Conservation (phyloP, 2,113 vertebrate species). For the Accipiter virgatus region DNA sequence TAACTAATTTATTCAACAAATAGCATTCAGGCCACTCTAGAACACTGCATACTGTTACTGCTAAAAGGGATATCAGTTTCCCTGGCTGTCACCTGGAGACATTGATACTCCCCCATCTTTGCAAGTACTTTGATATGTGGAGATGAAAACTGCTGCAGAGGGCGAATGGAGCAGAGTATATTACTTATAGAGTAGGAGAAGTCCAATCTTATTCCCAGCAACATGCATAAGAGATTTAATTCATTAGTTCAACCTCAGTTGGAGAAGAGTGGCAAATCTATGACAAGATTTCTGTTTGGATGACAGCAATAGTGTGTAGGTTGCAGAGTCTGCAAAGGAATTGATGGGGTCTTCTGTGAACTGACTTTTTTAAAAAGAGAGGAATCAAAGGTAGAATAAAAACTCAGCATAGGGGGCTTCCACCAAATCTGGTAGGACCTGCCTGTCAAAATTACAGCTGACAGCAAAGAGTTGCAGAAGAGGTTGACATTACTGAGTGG, state of each 20-base stretch:
- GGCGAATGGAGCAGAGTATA: not conserved
- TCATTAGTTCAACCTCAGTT: not conserved
- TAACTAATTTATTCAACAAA: slow-evolving; percentile 70
- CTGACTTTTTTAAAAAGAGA: not conserved
- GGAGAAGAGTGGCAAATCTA: not conserved
- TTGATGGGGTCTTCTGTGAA: not conserved
- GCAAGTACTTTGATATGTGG: slow-evolving; percentile 14
- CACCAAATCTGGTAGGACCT: not conserved
- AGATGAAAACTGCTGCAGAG: not conserved
- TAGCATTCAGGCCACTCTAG: slow-evolving; percentile 59
- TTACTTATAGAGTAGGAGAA: not conserved
- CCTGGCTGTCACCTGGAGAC: slow-evolving; percentile 66
- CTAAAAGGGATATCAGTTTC: slow-evolving; percentile 56
- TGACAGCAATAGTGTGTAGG: fast-evolving
- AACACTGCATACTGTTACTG: slow-evolving; percentile 60
- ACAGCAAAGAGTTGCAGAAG: not conserved
- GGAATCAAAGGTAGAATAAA: not conserved
- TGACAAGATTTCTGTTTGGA: not conserved
- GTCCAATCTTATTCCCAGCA: not conserved
- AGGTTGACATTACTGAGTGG: not conserved
- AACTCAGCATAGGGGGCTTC: not conserved
- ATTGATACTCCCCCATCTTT: slow-evolving; percentile 45
- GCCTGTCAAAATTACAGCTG: not conserved
- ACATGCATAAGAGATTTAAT: not conserved
- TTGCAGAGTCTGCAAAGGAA: not conserved